A percentile compares a stretch with the other conserved stretches of the same genome.
These are phyloP conservation scores for Agrochola macilenta DNA, from an alignment of 2,888 invertebrate species.

Conservation along the genomic window DNA sequence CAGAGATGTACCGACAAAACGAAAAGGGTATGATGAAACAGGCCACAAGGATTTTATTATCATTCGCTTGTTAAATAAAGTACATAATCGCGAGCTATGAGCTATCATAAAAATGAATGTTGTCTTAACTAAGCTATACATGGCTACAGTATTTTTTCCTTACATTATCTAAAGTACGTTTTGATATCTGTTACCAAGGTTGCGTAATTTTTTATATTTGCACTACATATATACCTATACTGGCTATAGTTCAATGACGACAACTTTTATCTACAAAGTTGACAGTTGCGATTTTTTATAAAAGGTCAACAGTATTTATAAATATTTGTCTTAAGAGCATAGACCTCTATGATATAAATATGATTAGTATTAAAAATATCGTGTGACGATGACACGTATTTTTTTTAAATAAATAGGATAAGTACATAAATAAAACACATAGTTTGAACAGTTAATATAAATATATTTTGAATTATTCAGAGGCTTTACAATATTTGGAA, in stretches of 20 bases:
- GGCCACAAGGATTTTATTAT: neutral
- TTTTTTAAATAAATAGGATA: conserved; percentile 12
- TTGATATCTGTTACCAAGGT: conserved; percentile 43
- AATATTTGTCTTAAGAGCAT: conserved; percentile 1
- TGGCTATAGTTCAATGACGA: conserved; percentile 5
- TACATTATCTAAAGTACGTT: conserved; percentile 4
- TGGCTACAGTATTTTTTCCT: conserved; percentile 4
- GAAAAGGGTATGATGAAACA: neutral
- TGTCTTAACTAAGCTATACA: neutral
- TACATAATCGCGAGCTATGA: neutral
- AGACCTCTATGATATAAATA: neutral
- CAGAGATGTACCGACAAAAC: neutral
- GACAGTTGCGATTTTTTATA: conserved; percentile 9
- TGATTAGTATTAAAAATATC: neutral
- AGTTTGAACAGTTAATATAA: conserved; percentile 90
- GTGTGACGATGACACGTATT: neutral
- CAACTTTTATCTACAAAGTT: conserved; percentile 17
- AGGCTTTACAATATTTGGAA: conserved; percentile 91
- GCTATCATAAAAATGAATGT: neutral
- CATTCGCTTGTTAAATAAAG: neutral
- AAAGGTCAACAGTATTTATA: conserved; percentile 32
- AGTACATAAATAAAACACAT: conserved; percentile 82
- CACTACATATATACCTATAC: neutral
- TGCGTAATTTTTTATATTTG: conserved; percentile 41
- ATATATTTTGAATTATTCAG: conserved; percentile 91